A percentile compares a stretch with the other conserved stretches of the same genome.
Evolutionary conservation across 2,797 vertebrate species (phyloP).

Genomic region (Melanotaenia nigrans): DNA sequence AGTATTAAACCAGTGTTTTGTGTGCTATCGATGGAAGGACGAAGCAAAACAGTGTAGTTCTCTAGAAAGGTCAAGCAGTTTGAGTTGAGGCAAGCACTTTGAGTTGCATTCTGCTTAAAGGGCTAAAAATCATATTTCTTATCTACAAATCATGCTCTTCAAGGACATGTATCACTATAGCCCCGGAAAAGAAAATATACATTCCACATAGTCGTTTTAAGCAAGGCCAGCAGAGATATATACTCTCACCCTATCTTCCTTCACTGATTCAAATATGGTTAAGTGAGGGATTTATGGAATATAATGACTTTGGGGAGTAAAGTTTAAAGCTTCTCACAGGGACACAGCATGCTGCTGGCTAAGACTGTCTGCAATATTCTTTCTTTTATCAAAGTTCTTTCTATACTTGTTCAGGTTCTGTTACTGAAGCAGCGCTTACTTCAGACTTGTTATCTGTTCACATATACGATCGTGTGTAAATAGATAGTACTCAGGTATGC

Average conservation of each 20-base stretch:
- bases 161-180: constrained; percentile 38
- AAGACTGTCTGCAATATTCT: constrained; percentile 8
- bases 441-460: constrained; percentile 15
- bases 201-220: constrained; percentile 35
- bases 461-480: constrained; percentile 24
- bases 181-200: constrained; percentile 33
- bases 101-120: constrained; percentile 41
- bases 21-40: not conserved
- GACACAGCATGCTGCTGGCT: constrained; percentile 16
- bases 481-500: constrained; percentile 8
- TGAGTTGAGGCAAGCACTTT: not conserved
- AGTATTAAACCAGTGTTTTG: not conserved
- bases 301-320: constrained; percentile 39
- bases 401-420: constrained; percentile 16
- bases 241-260: constrained; percentile 18
- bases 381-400: constrained; percentile 17
- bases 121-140: constrained; percentile 31
- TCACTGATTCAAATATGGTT: constrained; percentile 43
- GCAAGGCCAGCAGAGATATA: constrained; percentile 43
- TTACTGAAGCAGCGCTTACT: constrained; percentile 1
- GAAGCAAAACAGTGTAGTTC: not conserved
- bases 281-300: constrained; percentile 52
- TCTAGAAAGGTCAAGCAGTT: not conserved
- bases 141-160: constrained; percentile 46
- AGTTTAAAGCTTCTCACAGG: constrained; percentile 32